Base-by-base conservation (phyloP, 2,888 invertebrate species). In the Micropterix aruncella region DNA sequence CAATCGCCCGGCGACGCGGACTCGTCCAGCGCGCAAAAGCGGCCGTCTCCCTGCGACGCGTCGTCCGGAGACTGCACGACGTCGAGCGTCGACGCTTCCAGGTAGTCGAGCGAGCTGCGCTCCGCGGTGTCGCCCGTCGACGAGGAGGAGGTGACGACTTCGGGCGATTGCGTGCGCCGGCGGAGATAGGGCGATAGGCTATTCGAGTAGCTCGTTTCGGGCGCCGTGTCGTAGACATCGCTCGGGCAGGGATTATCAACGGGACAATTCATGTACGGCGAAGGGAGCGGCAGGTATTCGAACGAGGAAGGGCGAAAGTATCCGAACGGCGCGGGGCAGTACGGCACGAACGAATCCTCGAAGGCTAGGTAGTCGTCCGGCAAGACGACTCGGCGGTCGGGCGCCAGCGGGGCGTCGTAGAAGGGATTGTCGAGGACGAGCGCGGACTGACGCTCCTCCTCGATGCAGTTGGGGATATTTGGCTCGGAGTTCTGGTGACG, bases 301-400 rank as follows among this genome's bases (percentile, higher is more conserved):
- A 60, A 66, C 5, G 27, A 18, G 4, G 42, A 42, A 14, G 42
- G 37, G 12, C 63, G 55, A 52, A 63, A 70, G 52, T 66, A 70
- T 46, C 63, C 60, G 52, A 61, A 68, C 44, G 58, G 58, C 42
- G 60, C 53, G 60, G 48, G 58, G 12, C 42, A 44, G 48, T 63
- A 68, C 27, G 70, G 69, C 44, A 70, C 67, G 55, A 68, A 71
- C 3, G 69, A 65, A 58, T 71, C 70, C 60, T 72, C 71, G 53
- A 71, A 69, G n/a, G 69, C 67, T 53, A 71, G 58, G 55, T 70
- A 70, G 54, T 65, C 69, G 52, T 71, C 70, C 40, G 71, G 71
- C 51, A 71, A 52, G 44, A 65, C 57, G n/a, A 69, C 59, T 55
- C 66, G 59, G 53, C 27, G n/a, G 7, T 63, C 60, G 44, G 63